These are phyloP conservation scores for Hydrozoanthus tunicans DNA, from an alignment of 64 coral and sea anemone genomes.

Conservation along the genomic window DNA sequence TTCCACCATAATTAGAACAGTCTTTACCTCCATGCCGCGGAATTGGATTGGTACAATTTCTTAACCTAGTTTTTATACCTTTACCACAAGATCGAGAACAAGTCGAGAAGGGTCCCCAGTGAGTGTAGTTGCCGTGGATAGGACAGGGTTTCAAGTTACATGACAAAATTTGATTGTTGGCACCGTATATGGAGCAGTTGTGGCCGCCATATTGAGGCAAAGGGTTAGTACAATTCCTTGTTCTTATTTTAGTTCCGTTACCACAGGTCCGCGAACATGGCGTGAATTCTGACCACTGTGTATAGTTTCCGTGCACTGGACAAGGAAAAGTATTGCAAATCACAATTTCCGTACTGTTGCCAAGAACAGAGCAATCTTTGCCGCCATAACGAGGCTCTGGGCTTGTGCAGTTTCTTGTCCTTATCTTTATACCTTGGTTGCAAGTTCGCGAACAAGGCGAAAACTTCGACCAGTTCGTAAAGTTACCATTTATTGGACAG, in stretches of 20 bases:
- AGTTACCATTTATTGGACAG: slow-evolving; percentile 90
- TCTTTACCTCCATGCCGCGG: slow-evolving; percentile 72
- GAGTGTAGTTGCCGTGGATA: slow-evolving; percentile 77
- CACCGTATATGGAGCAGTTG: slow-evolving; percentile 23
- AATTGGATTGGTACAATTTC: slow-evolving; percentile 53
- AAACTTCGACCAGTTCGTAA: slow-evolving; percentile 77
- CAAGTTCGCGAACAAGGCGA: slow-evolving; percentile 71
- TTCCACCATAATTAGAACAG: slow-evolving; percentile 19
- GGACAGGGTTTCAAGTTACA: slow-evolving; percentile 78
- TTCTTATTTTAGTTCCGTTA: slow-evolving; percentile 54
- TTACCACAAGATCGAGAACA: slow-evolving; percentile 72
- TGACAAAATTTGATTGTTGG: neutral
- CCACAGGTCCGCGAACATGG: slow-evolving; percentile 77
- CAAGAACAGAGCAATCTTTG: neutral
- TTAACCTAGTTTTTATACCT: slow-evolving; percentile 49
- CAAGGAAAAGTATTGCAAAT: slow-evolving; percentile 65
- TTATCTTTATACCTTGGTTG: slow-evolving; percentile 47
- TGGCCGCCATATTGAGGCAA: slow-evolving; percentile 67
- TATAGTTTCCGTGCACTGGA: slow-evolving; percentile 83
- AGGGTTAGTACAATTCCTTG: slow-evolving; percentile 73
- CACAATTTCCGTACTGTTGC: slow-evolving; percentile 25
- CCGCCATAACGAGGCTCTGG: slow-evolving; percentile 79
- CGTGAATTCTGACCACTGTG: slow-evolving; percentile 79
- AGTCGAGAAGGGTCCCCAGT: slow-evolving; percentile 61
- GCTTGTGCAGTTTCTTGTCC: slow-evolving; percentile 60